Evolutionary conservation across 2,888 invertebrate genomes (phyloP), one percentile per base, ranked within the genome.

Genomic region (Halictus quadricinctus): DNA sequence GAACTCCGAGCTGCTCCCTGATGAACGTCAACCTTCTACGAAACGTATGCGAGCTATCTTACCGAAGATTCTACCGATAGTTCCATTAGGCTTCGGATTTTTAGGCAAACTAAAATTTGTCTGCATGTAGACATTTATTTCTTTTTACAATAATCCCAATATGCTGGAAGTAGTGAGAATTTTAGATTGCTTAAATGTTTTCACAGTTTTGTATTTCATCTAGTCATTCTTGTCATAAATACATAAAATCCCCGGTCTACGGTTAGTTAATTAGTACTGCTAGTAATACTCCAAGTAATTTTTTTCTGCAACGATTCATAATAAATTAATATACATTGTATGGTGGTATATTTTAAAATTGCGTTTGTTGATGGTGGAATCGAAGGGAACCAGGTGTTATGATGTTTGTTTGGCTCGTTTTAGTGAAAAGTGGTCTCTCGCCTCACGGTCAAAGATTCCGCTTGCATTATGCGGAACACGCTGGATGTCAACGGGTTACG

Each of bases 401-500:
- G 18, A 7, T 36, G 29, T 66, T 15, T 6, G 18, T 0, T 21
- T 21, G 2, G 12, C 36, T 12, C 18, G 1, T 36, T 69, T 69
- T 5, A 29, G 7, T 8, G 69, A 21, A 69, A 69, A 69, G 4
- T 4, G 69, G 21, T 69, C 41, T 10, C 41, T 12, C 21, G 69
- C 69, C 69, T 69, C 69, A 69, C 21, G 69, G 69, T 69, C 69
- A 21, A 36, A 41, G 41, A 41, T 70, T 70, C n/a, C n/a, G 43
- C 43, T 25, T 29, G 73, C 21, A 54, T 36, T 4, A 18, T 72
- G 73, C 48, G 12, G 48, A 73, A 54, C 73, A 36, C 21, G 36
- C 2, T 54, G 29, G 48, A 50, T 48, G 72, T 72, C 48, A 72
- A 73, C 73, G 50, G 36, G 73, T 80, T 80, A 82, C 43, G 13